phyloP scores from a whole-genome alignment of 2,797 vertebrate species.

The Cyclopterus lumpus region DNA sequence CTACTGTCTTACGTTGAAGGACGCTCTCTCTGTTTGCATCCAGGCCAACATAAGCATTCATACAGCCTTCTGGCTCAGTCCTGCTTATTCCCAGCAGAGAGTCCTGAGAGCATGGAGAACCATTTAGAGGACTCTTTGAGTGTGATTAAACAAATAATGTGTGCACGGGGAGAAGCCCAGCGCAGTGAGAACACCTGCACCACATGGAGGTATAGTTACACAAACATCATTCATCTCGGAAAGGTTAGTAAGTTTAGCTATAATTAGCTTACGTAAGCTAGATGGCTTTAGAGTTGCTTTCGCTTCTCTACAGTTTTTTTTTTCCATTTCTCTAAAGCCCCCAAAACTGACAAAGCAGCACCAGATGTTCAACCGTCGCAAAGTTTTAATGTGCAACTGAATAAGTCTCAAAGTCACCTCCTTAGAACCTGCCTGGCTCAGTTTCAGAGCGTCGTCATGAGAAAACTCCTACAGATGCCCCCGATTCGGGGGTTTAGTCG shows the following conservation, averaged over 20 bases:
- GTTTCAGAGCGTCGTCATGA: background rate
- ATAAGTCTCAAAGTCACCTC: background rate
- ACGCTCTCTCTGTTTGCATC: background rate
- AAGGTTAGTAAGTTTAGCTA: constrained; percentile 9
- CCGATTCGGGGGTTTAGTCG: background rate
- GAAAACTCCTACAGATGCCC: background rate
- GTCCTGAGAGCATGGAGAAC: background rate
- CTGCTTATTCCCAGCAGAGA: background rate
- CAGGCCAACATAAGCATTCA: background rate
- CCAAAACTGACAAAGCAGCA: background rate
- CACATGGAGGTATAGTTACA: background rate
- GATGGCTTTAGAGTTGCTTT: background rate
- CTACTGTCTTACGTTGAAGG: background rate
- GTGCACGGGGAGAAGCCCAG: background rate
- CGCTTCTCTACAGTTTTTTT: background rate
- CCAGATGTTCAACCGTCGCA: background rate
- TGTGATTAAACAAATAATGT: background rate
- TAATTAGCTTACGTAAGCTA: constrained; percentile 17
- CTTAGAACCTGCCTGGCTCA: background rate
- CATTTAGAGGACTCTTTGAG: background rate
- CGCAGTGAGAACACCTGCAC: constrained; percentile 8
- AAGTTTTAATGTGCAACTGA: background rate
- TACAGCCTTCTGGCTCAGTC: background rate
- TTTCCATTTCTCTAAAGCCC: background rate
- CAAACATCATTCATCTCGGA: constrained; percentile 9